phyloP scores from a whole-genome alignment of 2,888 invertebrate genomes.

The Drosophila barbarae region DNA sequence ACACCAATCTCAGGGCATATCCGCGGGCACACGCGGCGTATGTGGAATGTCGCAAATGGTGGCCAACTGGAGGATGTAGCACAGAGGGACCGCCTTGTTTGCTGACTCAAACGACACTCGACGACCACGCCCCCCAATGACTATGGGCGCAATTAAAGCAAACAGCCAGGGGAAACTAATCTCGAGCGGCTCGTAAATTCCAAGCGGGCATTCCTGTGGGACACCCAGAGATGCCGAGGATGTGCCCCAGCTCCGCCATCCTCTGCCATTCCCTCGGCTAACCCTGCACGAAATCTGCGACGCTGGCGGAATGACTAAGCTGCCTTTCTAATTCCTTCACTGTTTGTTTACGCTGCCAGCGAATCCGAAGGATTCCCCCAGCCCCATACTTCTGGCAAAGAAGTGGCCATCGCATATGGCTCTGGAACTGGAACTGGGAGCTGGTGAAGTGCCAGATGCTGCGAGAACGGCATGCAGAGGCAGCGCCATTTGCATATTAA shows the following conservation, averaged over 20 bases:
- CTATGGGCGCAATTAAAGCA: conserved; percentile 66
- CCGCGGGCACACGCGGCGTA: conserved; percentile 41
- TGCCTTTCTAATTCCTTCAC: conserved; percentile 60
- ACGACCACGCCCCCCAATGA: conserved; percentile 54
- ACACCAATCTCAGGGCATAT: conserved; percentile 49
- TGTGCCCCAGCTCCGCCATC: not conserved
- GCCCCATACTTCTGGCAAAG: not conserved
- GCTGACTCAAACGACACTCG: conserved; percentile 66
- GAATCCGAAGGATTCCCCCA: conserved; percentile 4
- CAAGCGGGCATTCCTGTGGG: conserved; percentile 63
- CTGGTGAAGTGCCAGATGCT: conserved; percentile 15
- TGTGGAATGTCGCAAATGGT: conserved; percentile 44
- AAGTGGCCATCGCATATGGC: conserved; percentile 38
- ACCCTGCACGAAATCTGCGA: conserved; percentile 67
- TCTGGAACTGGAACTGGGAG: conserved; percentile 3
- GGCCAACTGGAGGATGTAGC: conserved; percentile 1
- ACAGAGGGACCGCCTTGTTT: conserved; percentile 15
- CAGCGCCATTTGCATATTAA: conserved; percentile 69
- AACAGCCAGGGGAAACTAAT: conserved; percentile 68
- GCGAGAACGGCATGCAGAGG: conserved; percentile 17
- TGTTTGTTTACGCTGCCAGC: conserved; percentile 28
- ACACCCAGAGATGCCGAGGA: conserved; percentile 31
- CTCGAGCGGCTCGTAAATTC: conserved; percentile 73
- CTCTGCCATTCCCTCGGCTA: conserved; percentile 14
- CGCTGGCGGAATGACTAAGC: conserved; percentile 66